Conservation (phyloP, 2,113 vertebrate species). For the Corydoras sp. region DNA sequence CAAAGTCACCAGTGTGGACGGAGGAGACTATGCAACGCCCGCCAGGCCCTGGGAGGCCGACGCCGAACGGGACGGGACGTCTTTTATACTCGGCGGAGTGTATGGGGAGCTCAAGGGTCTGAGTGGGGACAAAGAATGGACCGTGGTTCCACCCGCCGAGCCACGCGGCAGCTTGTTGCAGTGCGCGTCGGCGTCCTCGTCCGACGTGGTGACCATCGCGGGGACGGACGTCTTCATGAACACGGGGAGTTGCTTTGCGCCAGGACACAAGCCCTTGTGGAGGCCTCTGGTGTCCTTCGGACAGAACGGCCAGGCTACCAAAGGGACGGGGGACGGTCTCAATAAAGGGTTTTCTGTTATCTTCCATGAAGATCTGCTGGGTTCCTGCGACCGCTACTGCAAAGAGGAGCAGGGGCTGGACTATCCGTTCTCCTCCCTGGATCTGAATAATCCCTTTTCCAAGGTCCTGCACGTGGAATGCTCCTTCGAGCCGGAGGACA, state of each 20-base stretch:
- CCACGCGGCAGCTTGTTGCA: slow-evolving; percentile 76
- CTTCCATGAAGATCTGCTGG: slow-evolving; percentile 99
- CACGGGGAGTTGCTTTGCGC: slow-evolving; percentile 85
- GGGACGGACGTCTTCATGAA: slow-evolving; percentile 96
- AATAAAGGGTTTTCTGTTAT: slow-evolving; percentile 97
- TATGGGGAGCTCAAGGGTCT: slow-evolving; percentile 94
- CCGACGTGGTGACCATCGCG: slow-evolving; percentile 90
- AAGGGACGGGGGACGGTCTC: slow-evolving; percentile 76
- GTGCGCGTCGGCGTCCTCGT: slow-evolving; percentile 66
- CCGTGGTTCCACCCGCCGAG: slow-evolving; percentile 78
- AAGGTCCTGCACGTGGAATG: slow-evolving; percentile 98
- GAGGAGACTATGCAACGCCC: slow-evolving; percentile 92
- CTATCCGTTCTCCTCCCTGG: slow-evolving; percentile 92
- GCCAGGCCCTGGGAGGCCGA: slow-evolving; percentile 86
- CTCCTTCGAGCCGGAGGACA: slow-evolving; percentile 93
- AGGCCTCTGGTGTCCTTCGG: slow-evolving; percentile 87
- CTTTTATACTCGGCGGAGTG: slow-evolving; percentile 94
- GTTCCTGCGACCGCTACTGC: slow-evolving; percentile 84
- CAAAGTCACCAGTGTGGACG: slow-evolving; percentile 78
- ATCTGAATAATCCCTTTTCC: slow-evolving; percentile 92
- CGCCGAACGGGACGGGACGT: slow-evolving; percentile 82
- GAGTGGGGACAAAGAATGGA: slow-evolving; percentile 86
- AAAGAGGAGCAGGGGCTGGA: slow-evolving; percentile 86
- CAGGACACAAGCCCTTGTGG: slow-evolving; percentile 90
- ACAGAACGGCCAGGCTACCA: slow-evolving; percentile 77